These are phyloP conservation scores for Hippocampus barbouri DNA, from an alignment of 2,113 vertebrate species.

Conservation along the genomic window DNA sequence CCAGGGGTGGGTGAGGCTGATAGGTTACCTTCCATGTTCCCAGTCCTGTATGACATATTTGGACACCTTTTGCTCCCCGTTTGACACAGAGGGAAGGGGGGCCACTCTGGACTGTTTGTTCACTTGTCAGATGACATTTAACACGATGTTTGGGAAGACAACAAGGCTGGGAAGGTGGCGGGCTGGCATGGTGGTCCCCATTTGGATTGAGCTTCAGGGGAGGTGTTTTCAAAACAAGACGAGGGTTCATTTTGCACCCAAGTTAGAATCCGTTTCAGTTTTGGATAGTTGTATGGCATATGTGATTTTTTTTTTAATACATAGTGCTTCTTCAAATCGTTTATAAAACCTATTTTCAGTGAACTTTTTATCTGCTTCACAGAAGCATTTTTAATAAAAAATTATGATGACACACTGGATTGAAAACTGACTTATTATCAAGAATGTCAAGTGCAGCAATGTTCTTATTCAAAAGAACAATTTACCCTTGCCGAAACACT, in stretches of 20 bases:
- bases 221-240: neutral
- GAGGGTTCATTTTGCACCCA: neutral
- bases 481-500: neutral
- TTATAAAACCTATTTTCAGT: neutral
- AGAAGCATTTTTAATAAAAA: neutral
- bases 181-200: conserved; percentile 26
- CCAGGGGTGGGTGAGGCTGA: neutral
- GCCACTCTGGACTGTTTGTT: conserved; percentile 36
- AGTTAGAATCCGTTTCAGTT: no score
- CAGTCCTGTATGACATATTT: conserved; percentile 10
- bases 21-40: neutral
- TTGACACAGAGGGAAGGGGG: conserved; percentile 2
- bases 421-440: neutral
- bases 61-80: neutral
- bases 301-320: no score
- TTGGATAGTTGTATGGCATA: no score
- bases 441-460: neutral
- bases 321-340: neutral
- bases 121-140: conserved; percentile 48
- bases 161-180: conserved; percentile 18
- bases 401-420: neutral
- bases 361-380: neutral
- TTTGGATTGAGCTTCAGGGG: neutral
- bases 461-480: neutral
- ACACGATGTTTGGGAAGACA: conserved; percentile 41